phyloP scores from a whole-genome alignment of 2,797 vertebrate species.

The Pyrocephalus nanus region DNA sequence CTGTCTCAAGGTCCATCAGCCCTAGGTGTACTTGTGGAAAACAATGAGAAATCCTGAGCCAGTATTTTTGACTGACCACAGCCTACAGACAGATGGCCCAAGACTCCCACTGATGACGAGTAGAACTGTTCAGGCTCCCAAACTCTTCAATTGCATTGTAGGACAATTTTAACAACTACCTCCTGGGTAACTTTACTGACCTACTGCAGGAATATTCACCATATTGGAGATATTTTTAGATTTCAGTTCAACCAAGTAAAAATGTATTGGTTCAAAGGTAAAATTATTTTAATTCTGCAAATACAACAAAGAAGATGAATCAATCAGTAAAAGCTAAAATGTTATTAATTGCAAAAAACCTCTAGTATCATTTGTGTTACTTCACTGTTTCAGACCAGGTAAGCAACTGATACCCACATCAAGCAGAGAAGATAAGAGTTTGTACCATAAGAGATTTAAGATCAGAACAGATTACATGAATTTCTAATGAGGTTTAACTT shows the following conservation, averaged over 20 bases:
- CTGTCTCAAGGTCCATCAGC: not conserved
- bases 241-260: not conserved
- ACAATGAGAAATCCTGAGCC: not conserved
- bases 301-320: not conserved
- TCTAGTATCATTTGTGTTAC: not conserved
- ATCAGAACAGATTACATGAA: not conserved
- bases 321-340: not conserved
- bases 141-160: not conserved
- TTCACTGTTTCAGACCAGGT: not conserved
- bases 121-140: not conserved
- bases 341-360: not conserved
- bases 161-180: not conserved
- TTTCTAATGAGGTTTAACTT: constrained; percentile 8
- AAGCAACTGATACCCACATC: not conserved
- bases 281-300: not conserved
- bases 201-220: not conserved
- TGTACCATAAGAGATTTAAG: not conserved
- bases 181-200: not conserved
- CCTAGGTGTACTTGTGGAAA: too few relatives aligned
- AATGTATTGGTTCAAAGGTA: not conserved
- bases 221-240: not conserved
- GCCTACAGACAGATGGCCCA: not conserved
- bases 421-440: not conserved
- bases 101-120: not conserved
- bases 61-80: not conserved